Evolutionary conservation across 2,888 invertebrate genomes (phyloP), one percentile per base, ranked within the genome.

Genomic region (Adelphocoris suturalis): DNA sequence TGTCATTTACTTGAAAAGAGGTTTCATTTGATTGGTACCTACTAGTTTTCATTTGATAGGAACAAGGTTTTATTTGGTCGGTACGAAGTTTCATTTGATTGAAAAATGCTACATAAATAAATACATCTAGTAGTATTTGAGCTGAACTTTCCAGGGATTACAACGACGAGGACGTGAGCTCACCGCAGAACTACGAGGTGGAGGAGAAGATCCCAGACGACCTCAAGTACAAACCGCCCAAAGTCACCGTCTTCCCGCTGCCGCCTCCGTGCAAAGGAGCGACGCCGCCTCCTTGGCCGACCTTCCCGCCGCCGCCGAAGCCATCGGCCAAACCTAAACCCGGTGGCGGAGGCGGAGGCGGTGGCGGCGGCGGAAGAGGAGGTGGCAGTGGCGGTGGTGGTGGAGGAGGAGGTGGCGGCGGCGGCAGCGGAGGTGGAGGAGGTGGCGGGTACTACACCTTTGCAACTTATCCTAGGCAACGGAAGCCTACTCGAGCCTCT

Each of bases 171-270:
- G 89, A 89, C 27, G 89, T 23, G n/a, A 37, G 37, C 12, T 52
- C 28, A 16, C 84, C 84, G 19, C 23, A 46, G 7, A 57, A 91
- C 48, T 91, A 91, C 86, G 90, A 91, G 80, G 91, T 91, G 5
- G 90, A 90, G 13, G 91, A 91, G 89, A 91, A 88, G 27, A 91
- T 91, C 23, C 90, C 91, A 19, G 47, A 81, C 61, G 91, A 91
- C 89, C 85, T 90, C 28, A 91, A 90, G 78, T 87, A 80, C 19
- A 82, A 84, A 16, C 90, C 89, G 28, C 91, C 91, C 23, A 84
- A 86, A 82, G 89, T 89, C n/a, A 89, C 85, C 82, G 91, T 91
- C 61, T 90, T 52, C 90, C 91, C 91, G 7, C 88, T 91, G 52
- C 91, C 91, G 0, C 91, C 91, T 5, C 91, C 91, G 0, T 91